Evolutionary conservation across 2,888 invertebrate genomes (phyloP), one percentile per base, ranked within the genome.

Genomic region (Orthosia gracilis): DNA sequence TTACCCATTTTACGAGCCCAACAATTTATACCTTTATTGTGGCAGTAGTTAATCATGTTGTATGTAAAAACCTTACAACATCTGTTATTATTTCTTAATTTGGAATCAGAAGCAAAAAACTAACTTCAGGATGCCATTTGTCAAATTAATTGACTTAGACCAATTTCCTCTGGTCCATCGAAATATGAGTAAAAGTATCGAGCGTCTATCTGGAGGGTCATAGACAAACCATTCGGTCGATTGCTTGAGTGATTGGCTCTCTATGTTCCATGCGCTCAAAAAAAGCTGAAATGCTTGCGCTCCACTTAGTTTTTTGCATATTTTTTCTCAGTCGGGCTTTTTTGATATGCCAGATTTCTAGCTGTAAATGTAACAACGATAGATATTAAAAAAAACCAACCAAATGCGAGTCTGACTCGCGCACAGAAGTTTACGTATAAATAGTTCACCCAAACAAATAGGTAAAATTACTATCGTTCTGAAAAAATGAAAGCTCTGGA

Each of bases 81-180:
- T 54, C 45, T 64, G 54, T 73, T 80, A 31, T 21, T 76, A 50
- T 76, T 64, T 61, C 73, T 50, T 64, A 26, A 80, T 50, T 73
- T 40, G 11, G 7, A 0, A 17, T 50, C 15, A 59, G 26, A 26
- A 63, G 40, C 13, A 21, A 58, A 59, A 59, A 2, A 21, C 50
- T 40, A 31, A 15, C 50, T 49, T 49, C 40, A 26, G 12, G 21
- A 40, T 18, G n/a, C n/a, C 23, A 54, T 49, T 55, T 69, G 17
- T n/a, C 5, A n/a, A 59, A 40, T 17, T 65, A 23, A 23, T 61
- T 15, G 57, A 13, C 26, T 3, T 26, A n/a, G n/a, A 26, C 0
- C 13, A 4, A 2, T 26, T 49, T 21, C n/a, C 0, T 26, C 13
- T 55, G 5, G 9, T 18, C 13, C 40, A 54, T 13, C 18, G 13